These are phyloP conservation scores for Urocynchramus pylzowi DNA, from an alignment of 2,113 vertebrate genomes.

Conservation along the genomic window DNA sequence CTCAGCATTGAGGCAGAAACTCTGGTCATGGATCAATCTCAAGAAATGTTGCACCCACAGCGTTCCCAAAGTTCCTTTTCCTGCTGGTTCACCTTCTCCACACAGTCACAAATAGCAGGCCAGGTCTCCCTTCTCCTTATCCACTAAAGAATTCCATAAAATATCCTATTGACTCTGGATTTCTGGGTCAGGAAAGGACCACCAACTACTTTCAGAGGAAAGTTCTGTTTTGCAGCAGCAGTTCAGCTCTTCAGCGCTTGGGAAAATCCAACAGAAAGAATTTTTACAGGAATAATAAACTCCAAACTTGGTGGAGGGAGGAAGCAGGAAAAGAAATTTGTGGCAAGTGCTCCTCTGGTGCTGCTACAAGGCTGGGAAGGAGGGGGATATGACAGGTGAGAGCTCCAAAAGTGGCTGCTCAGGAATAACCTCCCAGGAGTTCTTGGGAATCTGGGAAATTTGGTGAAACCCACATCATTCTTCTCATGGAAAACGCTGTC, in stretches of 20 bases:
- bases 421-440: not conserved
- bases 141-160: not conserved
- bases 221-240: not conserved
- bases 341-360: not conserved
- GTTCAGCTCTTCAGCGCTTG: not conserved
- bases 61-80: not conserved
- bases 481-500: fast-evolving
- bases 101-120: not conserved
- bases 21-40: not conserved
- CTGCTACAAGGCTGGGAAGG: not conserved
- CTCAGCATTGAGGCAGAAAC: not conserved
- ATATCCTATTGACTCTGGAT: not conserved
- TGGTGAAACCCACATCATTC: fast-evolving
- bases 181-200: not conserved
- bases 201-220: not conserved
- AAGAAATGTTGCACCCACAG: fast-evolving
- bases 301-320: not conserved
- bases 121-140: not conserved
- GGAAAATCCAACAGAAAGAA: constrained; percentile 20
- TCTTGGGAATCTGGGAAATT: not conserved
- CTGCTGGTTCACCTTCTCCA: not conserved
- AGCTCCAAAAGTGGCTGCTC: not conserved
- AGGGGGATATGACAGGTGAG: not conserved
- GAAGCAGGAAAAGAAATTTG: not conserved
- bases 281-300: constrained; percentile 29